Evolutionary conservation across 2,113 vertebrate genomes (phyloP), one percentile per base, ranked within the genome.

Genomic region (Verasper variegatus): DNA sequence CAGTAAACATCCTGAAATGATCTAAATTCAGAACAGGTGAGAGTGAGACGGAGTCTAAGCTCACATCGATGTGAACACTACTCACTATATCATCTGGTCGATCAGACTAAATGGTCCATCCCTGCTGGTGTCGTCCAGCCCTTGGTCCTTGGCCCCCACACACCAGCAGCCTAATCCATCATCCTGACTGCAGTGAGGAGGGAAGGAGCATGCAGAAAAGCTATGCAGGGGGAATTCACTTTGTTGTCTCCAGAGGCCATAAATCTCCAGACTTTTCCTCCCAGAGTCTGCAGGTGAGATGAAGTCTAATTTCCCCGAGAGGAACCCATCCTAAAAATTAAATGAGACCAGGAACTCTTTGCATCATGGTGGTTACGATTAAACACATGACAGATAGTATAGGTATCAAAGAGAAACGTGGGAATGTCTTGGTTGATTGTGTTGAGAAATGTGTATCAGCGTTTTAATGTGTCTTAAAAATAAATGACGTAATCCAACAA

Each of bases 161-260:
- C 65, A 31, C 56, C 27, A 35, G 47, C 20, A 20, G 65, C 14
- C 71, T 55, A 74, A 91, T 93, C 87, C 86, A 91, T 92, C 88
- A 93, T 84, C 58, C 71, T 76, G 86, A 71, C 86, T 80, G 85
- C 84, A 60, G 80, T n/a, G 35, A 70, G 54, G 62, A 77, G 20
- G 71, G 71, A 71, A 61, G 58, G 23, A n/a, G 72, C 59, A 81
- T 76, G 81, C 76, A 59, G 82, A 82, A 83, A 60, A 82, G 69
- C 83, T 63, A 23, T 18, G 8, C 55, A 3, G 63, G 80, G 37
- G 64, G 80, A 78, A 87, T 75, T 81, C 45, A 85, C 82, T 74
- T 67, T 71, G 70, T 85, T 85, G 84, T 61, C 62, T 61, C 60
- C 55, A 72, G 74, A 72, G 59, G 60, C 23, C 71, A 80, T 92